phyloP scores from a whole-genome alignment of 2,113 vertebrate species.

The Chroicocephalus ridibundus region DNA sequence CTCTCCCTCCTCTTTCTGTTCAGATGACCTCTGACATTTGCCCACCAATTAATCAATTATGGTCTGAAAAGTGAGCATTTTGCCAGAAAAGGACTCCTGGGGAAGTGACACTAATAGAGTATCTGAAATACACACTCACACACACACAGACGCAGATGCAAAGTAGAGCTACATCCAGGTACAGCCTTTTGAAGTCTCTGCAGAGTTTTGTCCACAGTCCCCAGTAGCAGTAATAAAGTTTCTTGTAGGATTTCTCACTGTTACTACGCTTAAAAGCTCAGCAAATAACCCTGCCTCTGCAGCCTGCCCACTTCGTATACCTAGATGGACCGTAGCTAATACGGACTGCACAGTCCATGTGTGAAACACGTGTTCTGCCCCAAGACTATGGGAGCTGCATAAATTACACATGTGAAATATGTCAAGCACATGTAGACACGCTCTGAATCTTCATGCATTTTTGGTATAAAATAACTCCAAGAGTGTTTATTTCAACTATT shows the following conservation, averaged over 20 bases:
- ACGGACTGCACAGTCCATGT: slow-evolving; percentile 69
- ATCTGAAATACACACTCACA: neutral
- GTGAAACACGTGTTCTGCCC: slow-evolving; percentile 70
- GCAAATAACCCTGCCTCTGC: neutral
- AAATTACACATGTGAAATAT: slow-evolving; percentile 75
- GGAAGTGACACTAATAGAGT: neutral
- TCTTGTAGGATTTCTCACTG: neutral
- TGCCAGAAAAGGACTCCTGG: neutral
- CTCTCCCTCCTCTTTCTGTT: neutral
- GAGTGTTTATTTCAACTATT: neutral
- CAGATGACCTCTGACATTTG: slow-evolving; percentile 2
- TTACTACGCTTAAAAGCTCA: neutral
- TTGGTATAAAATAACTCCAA: neutral
- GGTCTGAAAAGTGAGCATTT: neutral
- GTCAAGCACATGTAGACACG: slow-evolving; percentile 70
- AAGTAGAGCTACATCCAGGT: neutral
- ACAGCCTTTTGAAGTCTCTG: neutral
- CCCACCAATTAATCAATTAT: neutral
- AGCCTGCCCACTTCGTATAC: slow-evolving; percentile 32
- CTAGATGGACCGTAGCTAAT: slow-evolving; percentile 68
- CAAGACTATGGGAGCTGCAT: slow-evolving; percentile 63
- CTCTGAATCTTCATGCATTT: slow-evolving; percentile 61
- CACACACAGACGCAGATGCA: neutral
- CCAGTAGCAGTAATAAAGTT: neutral
- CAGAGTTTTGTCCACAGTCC: neutral